Base-by-base conservation (phyloP, 2,888 invertebrate species). In the Eledone cirrhosa region DNA sequence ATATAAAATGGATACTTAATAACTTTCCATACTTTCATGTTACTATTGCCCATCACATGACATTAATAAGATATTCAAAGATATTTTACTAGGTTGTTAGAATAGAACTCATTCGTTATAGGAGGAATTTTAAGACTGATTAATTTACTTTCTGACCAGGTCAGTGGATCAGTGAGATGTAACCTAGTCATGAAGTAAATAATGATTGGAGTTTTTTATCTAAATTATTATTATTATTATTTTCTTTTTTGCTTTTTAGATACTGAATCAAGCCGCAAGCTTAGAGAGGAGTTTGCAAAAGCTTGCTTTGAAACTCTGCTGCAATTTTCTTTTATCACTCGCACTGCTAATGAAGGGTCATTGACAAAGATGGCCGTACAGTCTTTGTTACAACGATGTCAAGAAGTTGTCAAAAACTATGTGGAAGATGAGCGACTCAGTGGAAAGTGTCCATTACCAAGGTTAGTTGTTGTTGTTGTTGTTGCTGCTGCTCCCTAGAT, bases 291-390 rank as follows among this genome's bases (percentile, higher is more conserved):
- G 89, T 98, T 98, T 91, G 98, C 98, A 72, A 95, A 97, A 89
- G 95, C 95, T 0, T 98, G 98, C 89, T 98, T 98, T 89, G 98
- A 98, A 91, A 98, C 98, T 0, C 92, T 98, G 33, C 92, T 98
- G 74, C 97, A 98, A 91, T 98, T 97, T 92, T 98, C 98, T 0
- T 93, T 91, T 84, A 86, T 91, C 95, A 86, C 85, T 59, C 82
- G 84, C n/a, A 76, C 69, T 47, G 76, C 81, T 3, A 88, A 87
- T 31, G 86, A 86, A 77, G 93, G 93, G 16, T 92, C 94, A 87
- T 90, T 92, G 47, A 92, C 91, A 67, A 90, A 90, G 81, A 85
- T 92, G 78, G 98, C 98, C 11, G 97, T 98, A 76, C 95, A 96
- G n/a, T 95, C 97, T 0, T 92, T 98, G 24, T 92, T 98, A 81